These are phyloP conservation scores for Bombus breviceps DNA, from an alignment of 1,140 invertebrate genomes.

Conservation along the genomic window DNA sequence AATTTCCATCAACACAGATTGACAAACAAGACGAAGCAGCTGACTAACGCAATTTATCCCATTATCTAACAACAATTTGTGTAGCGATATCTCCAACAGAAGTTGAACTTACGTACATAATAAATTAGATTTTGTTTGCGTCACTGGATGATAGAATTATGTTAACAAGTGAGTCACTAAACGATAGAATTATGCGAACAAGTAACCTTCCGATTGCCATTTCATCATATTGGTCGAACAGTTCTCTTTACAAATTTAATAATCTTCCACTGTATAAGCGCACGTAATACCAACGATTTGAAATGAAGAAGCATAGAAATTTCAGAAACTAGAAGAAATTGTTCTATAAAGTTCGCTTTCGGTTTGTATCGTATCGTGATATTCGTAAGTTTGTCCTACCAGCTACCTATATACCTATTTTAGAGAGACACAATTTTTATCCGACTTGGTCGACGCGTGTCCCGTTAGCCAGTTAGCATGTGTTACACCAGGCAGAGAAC, in stretches of 20 bases:
- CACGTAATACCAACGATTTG: not conserved
- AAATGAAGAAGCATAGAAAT: not conserved
- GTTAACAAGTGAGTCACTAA: not conserved
- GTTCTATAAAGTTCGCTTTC: not conserved
- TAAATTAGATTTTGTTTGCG: no score
- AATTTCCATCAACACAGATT: no score
- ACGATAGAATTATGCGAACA: not conserved
- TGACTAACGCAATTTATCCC: no score
- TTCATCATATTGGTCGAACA: not conserved
- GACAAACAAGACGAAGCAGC: no score
- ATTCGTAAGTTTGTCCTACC: not conserved
- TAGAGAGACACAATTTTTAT: conserved; percentile 56
- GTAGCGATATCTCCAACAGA: no score
- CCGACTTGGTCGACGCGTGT: conserved; percentile 24
- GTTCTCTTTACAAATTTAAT: not conserved
- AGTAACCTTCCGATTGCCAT: not conserved
- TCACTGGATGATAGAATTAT: not conserved
- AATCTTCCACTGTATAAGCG: not conserved
- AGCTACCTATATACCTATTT: conserved; percentile 9
- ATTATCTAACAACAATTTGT: no score
- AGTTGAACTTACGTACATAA: no score
- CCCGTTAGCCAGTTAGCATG: conserved; percentile 61
- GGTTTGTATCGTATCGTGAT: not conserved
- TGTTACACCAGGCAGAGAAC: conserved; percentile 50
- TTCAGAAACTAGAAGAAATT: not conserved